Percentiles rank a stretch among this genome's conserved stretches.
Conservation (phyloP, 2,888 invertebrate species). For the Dicyrtomina minuta region DNA sequence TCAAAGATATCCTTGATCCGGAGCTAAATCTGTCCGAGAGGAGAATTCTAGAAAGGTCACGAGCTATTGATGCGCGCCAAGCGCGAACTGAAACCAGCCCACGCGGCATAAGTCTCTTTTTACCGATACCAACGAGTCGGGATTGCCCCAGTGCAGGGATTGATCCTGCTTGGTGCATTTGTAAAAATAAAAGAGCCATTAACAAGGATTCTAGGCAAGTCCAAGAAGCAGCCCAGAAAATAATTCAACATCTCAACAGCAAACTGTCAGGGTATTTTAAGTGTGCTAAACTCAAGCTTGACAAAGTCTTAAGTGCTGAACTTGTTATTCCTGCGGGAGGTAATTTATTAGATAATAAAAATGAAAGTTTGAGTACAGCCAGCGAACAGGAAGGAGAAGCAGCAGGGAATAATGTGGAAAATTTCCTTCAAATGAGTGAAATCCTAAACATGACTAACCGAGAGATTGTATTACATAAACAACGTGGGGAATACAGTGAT, state of each 20-base stretch:
- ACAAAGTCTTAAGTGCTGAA: slow-evolving; percentile 68
- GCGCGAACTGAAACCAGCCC: slow-evolving; percentile 56
- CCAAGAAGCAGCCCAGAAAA: too few species aligned
- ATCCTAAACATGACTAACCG: neutral
- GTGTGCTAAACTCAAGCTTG: slow-evolving; percentile 68
- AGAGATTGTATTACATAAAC: too few species aligned
- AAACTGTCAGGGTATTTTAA: too few species aligned
- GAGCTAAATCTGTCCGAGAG: slow-evolving; percentile 3
- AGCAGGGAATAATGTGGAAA: too few species aligned
- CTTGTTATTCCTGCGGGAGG: neutral
- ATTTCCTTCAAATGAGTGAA: neutral
- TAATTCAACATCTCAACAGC: too few species aligned
- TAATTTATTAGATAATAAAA: too few species aligned
- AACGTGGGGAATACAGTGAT: neutral
- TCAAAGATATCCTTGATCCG: slow-evolving; percentile 38
- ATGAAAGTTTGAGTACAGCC: too few species aligned
- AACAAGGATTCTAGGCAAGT: too few species aligned
- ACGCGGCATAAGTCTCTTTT: slow-evolving; percentile 74
- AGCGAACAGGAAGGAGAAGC: too few species aligned
- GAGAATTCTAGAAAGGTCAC: slow-evolving; percentile 56
- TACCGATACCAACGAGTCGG: slow-evolving; percentile 69
- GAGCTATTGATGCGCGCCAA: too few species aligned
- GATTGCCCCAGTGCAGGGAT: slow-evolving; percentile 78
- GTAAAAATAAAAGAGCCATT: slow-evolving; percentile 55
- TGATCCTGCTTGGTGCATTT: slow-evolving; percentile 84